Evolutionary conservation across 37 sponge, comb jelly and placozoan species (phyloP).

Genomic region (Theonella swinhoei): DNA sequence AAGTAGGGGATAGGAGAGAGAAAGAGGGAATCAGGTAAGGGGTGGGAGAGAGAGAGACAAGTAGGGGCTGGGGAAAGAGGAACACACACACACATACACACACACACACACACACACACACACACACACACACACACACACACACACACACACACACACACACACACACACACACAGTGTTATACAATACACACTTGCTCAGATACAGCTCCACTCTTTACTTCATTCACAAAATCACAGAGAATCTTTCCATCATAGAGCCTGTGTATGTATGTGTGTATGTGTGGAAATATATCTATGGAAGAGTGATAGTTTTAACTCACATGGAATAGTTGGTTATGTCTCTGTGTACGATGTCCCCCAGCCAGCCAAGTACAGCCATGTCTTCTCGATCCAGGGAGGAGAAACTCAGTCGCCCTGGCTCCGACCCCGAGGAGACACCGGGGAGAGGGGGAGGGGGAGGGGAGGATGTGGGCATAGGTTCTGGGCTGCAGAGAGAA

Average conservation of each 20-base stretch:
- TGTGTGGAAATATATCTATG: background rate
- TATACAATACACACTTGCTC: constrained; percentile 30
- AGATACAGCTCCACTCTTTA: constrained; percentile 31
- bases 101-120: no score
- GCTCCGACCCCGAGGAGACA: background rate
- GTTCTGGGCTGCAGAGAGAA: no score
- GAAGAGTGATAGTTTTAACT: background rate
- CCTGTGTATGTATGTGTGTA: constrained; percentile 29
- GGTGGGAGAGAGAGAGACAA: no score
- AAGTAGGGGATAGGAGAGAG: no score
- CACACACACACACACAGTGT: background rate
- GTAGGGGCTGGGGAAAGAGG: background rate
- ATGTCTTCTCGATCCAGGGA: constrained; percentile 61
- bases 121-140: no score
- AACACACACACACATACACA: constrained; percentile 8
- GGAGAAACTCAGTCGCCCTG: constrained; percentile 1
- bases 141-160: no score
- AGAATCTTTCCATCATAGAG: constrained; percentile 72
- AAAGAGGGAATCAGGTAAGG: no score
- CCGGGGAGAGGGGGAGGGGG: no score
- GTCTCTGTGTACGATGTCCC: constrained; percentile 29
- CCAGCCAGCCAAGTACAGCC: constrained; percentile 60
- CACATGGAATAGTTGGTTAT: constrained; percentile 59
- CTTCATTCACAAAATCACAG: constrained; percentile 47
- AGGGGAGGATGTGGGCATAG: background rate